Percentiles rank a stretch among this genome's conserved stretches.
These are phyloP conservation scores for Scaeva pyrastri DNA, from an alignment of 2,888 invertebrate species.

Conservation along the genomic window DNA sequence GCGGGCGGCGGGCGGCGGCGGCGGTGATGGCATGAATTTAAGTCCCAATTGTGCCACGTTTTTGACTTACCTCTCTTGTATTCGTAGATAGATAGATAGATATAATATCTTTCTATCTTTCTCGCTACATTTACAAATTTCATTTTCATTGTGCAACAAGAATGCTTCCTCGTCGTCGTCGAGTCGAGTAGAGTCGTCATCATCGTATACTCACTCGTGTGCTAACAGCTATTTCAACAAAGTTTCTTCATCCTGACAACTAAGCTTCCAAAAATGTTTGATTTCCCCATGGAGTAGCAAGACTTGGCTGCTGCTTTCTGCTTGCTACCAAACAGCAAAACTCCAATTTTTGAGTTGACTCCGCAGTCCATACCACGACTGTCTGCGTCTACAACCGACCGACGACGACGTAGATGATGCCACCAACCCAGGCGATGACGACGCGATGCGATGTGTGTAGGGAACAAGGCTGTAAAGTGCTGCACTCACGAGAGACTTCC, in stretches of 20 bases:
- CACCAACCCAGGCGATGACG: background rate
- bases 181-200: slow-evolving; percentile 1
- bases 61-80: slow-evolving; percentile 47
- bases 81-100: background rate
- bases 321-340: slow-evolving; percentile 70
- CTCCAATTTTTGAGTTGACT: slow-evolving; percentile 66
- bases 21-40: slow-evolving; percentile 34
- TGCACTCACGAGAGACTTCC: slow-evolving; percentile 64
- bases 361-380: background rate
- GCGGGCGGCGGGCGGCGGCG: no score
- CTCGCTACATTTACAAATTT: slow-evolving; percentile 57
- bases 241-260: slow-evolving; percentile 71
- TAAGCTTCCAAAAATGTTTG: slow-evolving; percentile 73
- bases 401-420: no score
- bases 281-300: slow-evolving; percentile 61
- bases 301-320: slow-evolving; percentile 50
- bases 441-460: slow-evolving; percentile 48
- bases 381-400: no score
- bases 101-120: slow-evolving; percentile 2
- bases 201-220: background rate
- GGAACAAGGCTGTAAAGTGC: slow-evolving; percentile 50
- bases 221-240: slow-evolving; percentile 63
- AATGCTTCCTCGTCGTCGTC: slow-evolving; percentile 25
- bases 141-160: slow-evolving; percentile 61
- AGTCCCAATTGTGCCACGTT: slow-evolving; percentile 63